Evolutionary conservation across 2,113 vertebrate genomes (phyloP).

Genomic region (Zosterops lateralis): DNA sequence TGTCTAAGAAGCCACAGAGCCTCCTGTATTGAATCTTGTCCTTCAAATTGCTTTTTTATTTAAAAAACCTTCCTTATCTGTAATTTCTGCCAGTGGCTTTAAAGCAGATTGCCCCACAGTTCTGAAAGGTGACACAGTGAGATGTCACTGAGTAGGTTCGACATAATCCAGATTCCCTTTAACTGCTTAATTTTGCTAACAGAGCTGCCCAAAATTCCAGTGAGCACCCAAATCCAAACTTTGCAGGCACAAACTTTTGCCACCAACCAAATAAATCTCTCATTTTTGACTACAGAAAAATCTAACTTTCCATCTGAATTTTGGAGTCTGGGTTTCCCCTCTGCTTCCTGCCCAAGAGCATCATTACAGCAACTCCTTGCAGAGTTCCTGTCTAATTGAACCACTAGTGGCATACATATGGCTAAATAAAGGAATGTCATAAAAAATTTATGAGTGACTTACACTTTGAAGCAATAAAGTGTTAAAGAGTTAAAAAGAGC

Average conservation of each 20-base stretch:
- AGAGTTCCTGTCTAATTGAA: neutral
- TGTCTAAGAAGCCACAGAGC: neutral
- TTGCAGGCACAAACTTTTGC: neutral
- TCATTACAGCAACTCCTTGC: neutral
- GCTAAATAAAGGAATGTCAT: constrained; percentile 32
- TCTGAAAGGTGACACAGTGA: neutral
- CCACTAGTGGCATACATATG: neutral
- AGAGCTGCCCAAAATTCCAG: neutral
- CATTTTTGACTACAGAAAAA: neutral
- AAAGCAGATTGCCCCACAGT: neutral
- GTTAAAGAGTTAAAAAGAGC: constrained; percentile 45
- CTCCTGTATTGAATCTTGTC: neutral
- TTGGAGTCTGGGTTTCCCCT: neutral
- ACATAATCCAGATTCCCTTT: neutral
- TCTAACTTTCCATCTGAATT: neutral
- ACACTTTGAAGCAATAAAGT: constrained; percentile 37
- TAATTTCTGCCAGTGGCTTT: neutral
- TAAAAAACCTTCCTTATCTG: neutral
- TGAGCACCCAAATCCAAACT: neutral
- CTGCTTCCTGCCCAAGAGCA: neutral
- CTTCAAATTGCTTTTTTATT: neutral
- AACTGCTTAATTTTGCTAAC: neutral
- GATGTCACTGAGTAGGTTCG: neutral
- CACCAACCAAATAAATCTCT: neutral
- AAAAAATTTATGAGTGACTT: constrained; percentile 28